Evolutionary conservation across 2,113 vertebrate species (phyloP), one percentile per base, ranked within the genome.

Genomic region (Callaeas wilsoni): DNA sequence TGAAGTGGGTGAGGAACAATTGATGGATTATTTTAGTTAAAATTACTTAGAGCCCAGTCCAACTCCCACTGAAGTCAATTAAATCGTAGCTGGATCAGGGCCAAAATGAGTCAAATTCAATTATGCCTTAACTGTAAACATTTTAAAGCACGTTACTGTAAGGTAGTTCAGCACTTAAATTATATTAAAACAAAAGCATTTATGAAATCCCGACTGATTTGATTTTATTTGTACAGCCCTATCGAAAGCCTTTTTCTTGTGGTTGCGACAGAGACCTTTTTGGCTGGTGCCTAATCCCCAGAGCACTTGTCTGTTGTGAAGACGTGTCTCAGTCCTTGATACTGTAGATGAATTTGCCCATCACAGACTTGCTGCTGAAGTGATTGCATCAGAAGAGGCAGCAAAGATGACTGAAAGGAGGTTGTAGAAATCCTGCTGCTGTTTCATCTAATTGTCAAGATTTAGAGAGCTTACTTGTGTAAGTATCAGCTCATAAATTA

Each of bases 61-160:
- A 92, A 81, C 96, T 97, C 96, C 96, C 69, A 95, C 94, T 95
- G 92, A 93, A 96, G 88, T 95, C 93, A 93, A 96, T 96, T 96
- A 96, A 95, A 84, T 84, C 0, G 9, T 25, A 8, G 26, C 70
- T 97, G 96, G 93, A 49, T 44, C 16, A 1, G 57, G 65, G 88
- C 94, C 96, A 84, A 50, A 92, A 68, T 94, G 90, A 96, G 93
- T 96, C 94, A 96, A 97, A 93, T 81, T 91, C 90, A 96, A 93
- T 94, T 94, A 94, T 76, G 69, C 65, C 88, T 92, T 64, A 47
- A 84, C 73, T 89, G 76, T 93, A 96, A 97, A 94, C 90, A 89
- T 68, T 90, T 92, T 41, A 75, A 87, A 89, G 77, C 81, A 46
- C 69, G 13, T 89, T 68, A 78, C 91, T 92, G 35, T 89, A 63